Conservation (phyloP, 2,797 vertebrate species). For the Takifugu ocellatus region DNA sequence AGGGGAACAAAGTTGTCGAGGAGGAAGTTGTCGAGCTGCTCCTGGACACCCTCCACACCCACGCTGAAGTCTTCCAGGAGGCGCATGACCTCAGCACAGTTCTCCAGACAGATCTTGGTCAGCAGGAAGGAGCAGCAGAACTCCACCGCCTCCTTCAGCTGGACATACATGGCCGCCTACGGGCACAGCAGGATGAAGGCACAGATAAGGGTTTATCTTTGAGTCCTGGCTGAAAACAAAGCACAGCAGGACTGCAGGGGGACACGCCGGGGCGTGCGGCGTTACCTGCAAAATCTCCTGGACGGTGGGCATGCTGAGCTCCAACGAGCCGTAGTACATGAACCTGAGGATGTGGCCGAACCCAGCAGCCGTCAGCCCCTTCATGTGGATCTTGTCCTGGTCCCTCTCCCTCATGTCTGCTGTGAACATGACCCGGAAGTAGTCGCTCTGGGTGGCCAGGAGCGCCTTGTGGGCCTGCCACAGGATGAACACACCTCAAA, state of each 20-base stretch:
- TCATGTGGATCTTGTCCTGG: constrained; percentile 99
- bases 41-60: constrained; percentile 96
- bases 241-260: not conserved
- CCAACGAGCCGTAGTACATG: constrained; percentile 99
- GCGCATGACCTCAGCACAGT: constrained; percentile 98
- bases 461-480: constrained; percentile 97
- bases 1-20: constrained; percentile 98
- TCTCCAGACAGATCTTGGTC: constrained; percentile 98
- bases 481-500: not conserved
- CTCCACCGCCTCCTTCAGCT: constrained; percentile 97
- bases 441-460: constrained; percentile 98
- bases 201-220: not conserved
- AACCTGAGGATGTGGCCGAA: constrained; percentile 97
- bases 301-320: constrained; percentile 97
- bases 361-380: constrained; percentile 95
- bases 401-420: constrained; percentile 98
- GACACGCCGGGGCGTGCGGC: not conserved
- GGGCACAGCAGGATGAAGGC: not conserved
- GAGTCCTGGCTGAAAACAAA: not conserved
- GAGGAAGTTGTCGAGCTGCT: constrained; percentile 93
- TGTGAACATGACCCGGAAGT: constrained; percentile 99
- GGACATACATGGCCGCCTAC: constrained; percentile 96
- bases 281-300: constrained; percentile 92
- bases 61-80: constrained; percentile 99
- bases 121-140: constrained; percentile 99